Conservation (phyloP, 2,888 invertebrate species). For the Chymomyza fuscimana region DNA sequence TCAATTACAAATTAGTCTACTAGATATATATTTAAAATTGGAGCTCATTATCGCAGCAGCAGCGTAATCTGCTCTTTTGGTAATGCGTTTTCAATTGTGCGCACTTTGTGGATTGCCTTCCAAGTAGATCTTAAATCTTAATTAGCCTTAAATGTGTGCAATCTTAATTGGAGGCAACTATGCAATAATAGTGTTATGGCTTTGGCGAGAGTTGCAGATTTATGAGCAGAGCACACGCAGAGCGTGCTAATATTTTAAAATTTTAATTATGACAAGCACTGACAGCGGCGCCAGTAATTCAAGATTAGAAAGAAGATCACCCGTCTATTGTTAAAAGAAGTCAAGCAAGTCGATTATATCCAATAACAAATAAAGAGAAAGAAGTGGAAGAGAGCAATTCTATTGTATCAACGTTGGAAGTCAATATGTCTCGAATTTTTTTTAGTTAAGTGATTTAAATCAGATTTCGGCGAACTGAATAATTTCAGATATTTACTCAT, state of each 20-base stretch:
- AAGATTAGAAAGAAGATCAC: too few species aligned
- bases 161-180: background rate
- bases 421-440: too few species aligned
- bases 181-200: background rate
- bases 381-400: too few species aligned
- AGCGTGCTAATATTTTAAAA: background rate
- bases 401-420: too few species aligned
- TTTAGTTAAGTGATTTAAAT: too few species aligned
- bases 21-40: background rate
- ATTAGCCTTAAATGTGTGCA: constrained; percentile 44
- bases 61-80: background rate
- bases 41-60: background rate
- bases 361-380: too few species aligned
- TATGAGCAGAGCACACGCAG: constrained; percentile 2
- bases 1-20: constrained; percentile 44
- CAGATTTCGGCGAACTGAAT: too few species aligned
- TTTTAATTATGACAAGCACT: background rate
- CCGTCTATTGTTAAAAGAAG: too few species aligned
- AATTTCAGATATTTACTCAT: too few species aligned
- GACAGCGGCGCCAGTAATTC: background rate
- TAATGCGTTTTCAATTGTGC: constrained; percentile 53
- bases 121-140: constrained; percentile 3
- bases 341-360: too few species aligned
- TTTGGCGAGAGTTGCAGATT: constrained; percentile 20
- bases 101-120: constrained; percentile 19